phyloP scores from a whole-genome alignment of 1,140 invertebrate species.

The Bombyx mori region DNA sequence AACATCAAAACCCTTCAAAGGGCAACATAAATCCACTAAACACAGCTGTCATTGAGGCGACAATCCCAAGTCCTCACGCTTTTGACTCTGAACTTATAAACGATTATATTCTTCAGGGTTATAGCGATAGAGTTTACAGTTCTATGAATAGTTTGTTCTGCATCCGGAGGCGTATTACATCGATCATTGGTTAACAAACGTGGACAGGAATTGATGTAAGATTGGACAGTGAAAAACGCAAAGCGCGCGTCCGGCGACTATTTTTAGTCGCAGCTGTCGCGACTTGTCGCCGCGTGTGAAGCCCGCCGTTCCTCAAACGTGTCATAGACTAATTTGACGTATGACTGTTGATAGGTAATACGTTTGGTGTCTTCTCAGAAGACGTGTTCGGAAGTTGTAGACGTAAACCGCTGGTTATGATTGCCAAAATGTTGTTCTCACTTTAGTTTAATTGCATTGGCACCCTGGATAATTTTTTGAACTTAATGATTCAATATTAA shows the following conservation, averaged over 20 bases:
- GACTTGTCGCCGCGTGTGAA: slow-evolving; percentile 40
- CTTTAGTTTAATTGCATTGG: no score
- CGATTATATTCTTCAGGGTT: no score
- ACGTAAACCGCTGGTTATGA: no score
- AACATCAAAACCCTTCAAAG: slow-evolving; percentile 35
- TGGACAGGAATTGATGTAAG: slow-evolving; percentile 63
- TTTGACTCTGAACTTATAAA: no score
- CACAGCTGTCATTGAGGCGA: slow-evolving; percentile 45
- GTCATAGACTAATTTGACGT: slow-evolving; percentile 38
- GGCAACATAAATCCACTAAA: slow-evolving; percentile 50
- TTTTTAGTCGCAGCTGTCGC: slow-evolving; percentile 60
- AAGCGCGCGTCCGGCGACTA: slow-evolving; percentile 53
- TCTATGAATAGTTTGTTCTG: no score
- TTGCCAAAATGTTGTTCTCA: no score
- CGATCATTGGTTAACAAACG: slow-evolving; percentile 67
- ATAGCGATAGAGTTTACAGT: no score
- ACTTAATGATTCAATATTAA: no score
- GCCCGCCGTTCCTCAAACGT: slow-evolving; percentile 28
- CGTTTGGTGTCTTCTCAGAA: no score
- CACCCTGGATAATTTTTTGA: no score
- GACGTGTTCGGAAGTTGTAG: no score
- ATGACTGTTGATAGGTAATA: background rate
- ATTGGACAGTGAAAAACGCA: slow-evolving; percentile 67
- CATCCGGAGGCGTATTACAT: slow-evolving; percentile 35
- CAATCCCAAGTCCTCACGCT: slow-evolving; percentile 7